Evolutionary conservation across 1,140 invertebrate species (phyloP).

Genomic region (Drosophila murphyi): DNA sequence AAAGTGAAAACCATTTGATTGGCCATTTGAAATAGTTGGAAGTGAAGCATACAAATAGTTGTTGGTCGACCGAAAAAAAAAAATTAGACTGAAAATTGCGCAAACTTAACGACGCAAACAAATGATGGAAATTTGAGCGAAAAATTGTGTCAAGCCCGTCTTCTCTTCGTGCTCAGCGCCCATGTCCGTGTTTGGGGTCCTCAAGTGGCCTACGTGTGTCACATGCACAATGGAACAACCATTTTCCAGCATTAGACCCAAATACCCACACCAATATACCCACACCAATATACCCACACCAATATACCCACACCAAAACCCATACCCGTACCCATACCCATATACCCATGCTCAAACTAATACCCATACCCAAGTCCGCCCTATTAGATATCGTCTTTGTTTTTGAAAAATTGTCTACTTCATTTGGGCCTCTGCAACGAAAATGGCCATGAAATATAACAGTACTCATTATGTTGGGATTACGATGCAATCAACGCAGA

Average conservation of each 20-base stretch:
- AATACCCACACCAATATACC: not conserved
- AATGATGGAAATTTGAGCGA: constrained; percentile 75
- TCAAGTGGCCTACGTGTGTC: constrained; percentile 81
- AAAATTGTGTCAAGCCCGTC: constrained; percentile 30
- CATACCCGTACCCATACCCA: not conserved
- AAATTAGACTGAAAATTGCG: constrained; percentile 34
- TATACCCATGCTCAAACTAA: too few relatives aligned
- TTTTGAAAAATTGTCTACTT: constrained; percentile 83
- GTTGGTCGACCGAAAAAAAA: not conserved
- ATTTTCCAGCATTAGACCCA: not conserved
- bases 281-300: not conserved
- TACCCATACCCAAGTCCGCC: not conserved
- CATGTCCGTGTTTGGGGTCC: constrained; percentile 10
- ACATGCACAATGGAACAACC: constrained; percentile 67
- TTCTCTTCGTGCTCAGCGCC: not conserved
- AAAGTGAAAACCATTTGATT: not conserved
- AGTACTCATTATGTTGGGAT: constrained; percentile 84
- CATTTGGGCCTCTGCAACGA: constrained; percentile 74
- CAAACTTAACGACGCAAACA: constrained; percentile 65
- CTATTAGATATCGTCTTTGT: constrained; percentile 63
- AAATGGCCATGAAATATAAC: constrained; percentile 83
- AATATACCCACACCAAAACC: not conserved
- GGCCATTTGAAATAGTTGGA: constrained; percentile 35
- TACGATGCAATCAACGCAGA: constrained; percentile 84
- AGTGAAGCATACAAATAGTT: constrained; percentile 26